These are phyloP conservation scores for Dendronephthya gigantea DNA, from an alignment of 64 coral and sea anemone genomes.

Conservation along the genomic window DNA sequence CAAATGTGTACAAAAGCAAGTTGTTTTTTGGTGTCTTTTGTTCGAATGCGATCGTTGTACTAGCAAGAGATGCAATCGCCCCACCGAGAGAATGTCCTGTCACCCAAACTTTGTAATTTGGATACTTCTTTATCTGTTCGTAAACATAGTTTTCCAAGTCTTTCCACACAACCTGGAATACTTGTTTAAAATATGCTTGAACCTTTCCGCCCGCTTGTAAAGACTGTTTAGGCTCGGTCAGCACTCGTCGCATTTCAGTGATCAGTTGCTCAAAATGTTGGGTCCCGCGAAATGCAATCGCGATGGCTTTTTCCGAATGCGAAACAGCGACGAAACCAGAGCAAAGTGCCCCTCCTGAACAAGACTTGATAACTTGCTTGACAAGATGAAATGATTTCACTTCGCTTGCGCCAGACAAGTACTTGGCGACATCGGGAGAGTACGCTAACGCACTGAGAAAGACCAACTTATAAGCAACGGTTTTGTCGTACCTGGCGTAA, in stretches of 20 bases:
- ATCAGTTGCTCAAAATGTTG: conserved; percentile 16
- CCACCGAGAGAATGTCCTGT: conserved; percentile 37
- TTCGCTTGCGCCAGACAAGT: neutral
- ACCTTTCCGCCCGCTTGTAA: conserved; percentile 22
- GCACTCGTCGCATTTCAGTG: neutral
- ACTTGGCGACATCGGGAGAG: neutral
- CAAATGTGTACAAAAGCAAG: conserved; percentile 24
- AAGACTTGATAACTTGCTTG: conserved; percentile 23
- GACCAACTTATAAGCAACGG: neutral
- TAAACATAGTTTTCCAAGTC: conserved; percentile 8
- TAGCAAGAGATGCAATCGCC: conserved; percentile 25
- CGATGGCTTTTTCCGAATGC: conserved; percentile 8
- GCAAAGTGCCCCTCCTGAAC: conserved; percentile 22
- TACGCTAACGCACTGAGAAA: neutral
- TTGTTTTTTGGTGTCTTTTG: neutral
- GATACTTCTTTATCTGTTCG: conserved; percentile 16
- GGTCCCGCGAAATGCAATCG: conserved; percentile 4
- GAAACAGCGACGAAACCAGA: conserved; percentile 24
- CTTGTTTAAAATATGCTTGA: neutral
- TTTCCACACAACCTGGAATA: conserved; percentile 11
- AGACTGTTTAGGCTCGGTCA: conserved; percentile 8
- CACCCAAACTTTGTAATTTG: conserved; percentile 29
- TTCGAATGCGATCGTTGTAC: conserved; percentile 17
- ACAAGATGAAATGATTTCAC: conserved; percentile 7
- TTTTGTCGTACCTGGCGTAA: neutral